Base-by-base conservation (phyloP, 2,797 vertebrate species). In the Cacajao melanocephalus region DNA sequence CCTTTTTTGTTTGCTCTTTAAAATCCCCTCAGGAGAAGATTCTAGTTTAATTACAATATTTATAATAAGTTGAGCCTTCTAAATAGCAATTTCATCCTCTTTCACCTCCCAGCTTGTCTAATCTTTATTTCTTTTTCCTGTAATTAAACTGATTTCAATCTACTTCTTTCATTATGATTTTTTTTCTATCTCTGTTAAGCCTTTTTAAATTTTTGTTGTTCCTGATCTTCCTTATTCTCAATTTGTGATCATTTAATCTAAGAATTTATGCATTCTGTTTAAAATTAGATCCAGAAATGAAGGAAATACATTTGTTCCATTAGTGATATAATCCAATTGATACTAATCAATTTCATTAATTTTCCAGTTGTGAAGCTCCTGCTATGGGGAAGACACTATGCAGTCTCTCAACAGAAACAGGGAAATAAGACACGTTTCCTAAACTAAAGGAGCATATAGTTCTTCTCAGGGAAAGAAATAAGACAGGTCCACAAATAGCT, bases 21-120 rank as follows among this genome's bases (percentile, higher is more conserved):
- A 93, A 92, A 80, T 87, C 15, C 44, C 30, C 30, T 24, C 24
- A 73, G 50, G 75, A 95, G 72, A 95, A 94, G 4, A 88, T 82
- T 95, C 61, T 93, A 64, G 41, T 70, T 94, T 95, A 96, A 95
- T 98, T 96, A 92, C 20, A 95, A 82, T 97, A 92, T 92, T 97
- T 95, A 88, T 81, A 96, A 78, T 87, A 94, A 93, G 2, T n/a
- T 80, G 28, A 88, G 52, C 6, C 48, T 95, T 76, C 57, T 97
- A 97, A 97, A 93, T 75, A 52, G 57, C 50, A 90, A 90, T 46
- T 85, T 89, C 81, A 80, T 85, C 17, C 22, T 96, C 78, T 94
- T 88, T 95, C 48, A 87, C 72, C 61, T 93, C 55, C 75, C 41
- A 61, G 48, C 22, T 90, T 96, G 12, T 93, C 80, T 93, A 93